Conservation (phyloP, 2,113 vertebrate species). For the Peromyscus polionotus region DNA sequence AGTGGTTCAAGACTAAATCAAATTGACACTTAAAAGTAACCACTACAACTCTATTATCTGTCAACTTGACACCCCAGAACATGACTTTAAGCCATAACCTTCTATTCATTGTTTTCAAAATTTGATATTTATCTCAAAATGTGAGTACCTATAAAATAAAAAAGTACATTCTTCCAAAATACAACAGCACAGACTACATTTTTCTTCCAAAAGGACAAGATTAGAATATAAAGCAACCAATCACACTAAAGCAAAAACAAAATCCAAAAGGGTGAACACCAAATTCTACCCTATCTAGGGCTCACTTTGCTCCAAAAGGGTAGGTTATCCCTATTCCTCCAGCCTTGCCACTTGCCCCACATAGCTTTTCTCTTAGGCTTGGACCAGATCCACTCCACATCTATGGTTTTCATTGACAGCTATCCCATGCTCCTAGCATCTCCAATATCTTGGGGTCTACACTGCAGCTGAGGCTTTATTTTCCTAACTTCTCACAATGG, state of each 20-base stretch:
- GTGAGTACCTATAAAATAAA: neutral
- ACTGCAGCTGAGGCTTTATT: no score
- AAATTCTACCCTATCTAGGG: neutral
- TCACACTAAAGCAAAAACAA: neutral
- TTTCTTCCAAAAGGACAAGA: neutral
- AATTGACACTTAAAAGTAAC: neutral
- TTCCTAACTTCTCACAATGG: no score
- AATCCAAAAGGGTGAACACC: neutral
- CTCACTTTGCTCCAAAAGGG: neutral
- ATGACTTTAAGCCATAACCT: neutral
- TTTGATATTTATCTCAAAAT: neutral
- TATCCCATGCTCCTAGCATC: neutral
- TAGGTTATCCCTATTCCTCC: neutral
- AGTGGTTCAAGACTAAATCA: neutral
- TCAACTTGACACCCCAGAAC: neutral
- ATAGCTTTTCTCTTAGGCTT: neutral
- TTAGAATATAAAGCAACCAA: neutral
- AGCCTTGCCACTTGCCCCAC: neutral
- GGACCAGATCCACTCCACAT: neutral
- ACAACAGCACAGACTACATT: neutral
- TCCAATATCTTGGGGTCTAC: no score
- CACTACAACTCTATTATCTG: neutral
- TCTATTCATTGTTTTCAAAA: neutral
- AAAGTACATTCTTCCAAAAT: neutral
- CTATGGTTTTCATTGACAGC: neutral